phyloP scores from a whole-genome alignment of 2,797 vertebrate genomes.

The Acrossocheilus wenchowensis region DNA sequence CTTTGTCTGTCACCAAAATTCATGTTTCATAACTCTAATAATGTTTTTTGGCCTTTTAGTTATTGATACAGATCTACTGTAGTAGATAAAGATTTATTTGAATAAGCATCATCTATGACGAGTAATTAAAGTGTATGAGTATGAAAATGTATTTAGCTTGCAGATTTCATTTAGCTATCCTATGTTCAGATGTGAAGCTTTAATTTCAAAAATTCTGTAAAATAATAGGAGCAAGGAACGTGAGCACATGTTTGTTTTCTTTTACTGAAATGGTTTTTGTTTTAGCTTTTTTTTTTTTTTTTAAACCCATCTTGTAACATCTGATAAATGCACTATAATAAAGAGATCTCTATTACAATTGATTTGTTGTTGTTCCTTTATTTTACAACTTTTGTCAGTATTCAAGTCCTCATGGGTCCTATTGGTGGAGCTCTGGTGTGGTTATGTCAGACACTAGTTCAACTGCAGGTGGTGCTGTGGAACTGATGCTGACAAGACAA shows the following conservation, averaged over 20 bases:
- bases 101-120: slow-evolving; percentile 61
- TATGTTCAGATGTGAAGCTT: slow-evolving; percentile 77
- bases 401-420: neutral
- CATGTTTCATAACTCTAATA: slow-evolving; percentile 64
- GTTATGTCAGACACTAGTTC: neutral
- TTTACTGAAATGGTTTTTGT: slow-evolving; percentile 61
- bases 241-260: slow-evolving; percentile 70
- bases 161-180: slow-evolving; percentile 63
- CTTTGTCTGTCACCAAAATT: slow-evolving; percentile 58
- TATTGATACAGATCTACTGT: slow-evolving; percentile 63
- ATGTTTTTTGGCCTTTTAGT: slow-evolving; percentile 61
- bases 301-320: slow-evolving; percentile 79
- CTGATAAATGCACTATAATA: slow-evolving; percentile 85
- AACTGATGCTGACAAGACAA: neutral
- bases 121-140: slow-evolving; percentile 70
- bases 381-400: neutral
- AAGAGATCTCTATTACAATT: slow-evolving; percentile 81
- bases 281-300: slow-evolving; percentile 67
- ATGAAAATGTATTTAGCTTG: slow-evolving; percentile 72
- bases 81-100: slow-evolving; percentile 60
- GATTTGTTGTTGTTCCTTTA: neutral
- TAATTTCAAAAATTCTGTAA: slow-evolving; percentile 77
- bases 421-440: neutral
- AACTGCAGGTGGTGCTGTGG: slow-evolving; percentile 14
- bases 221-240: slow-evolving; percentile 66